Base-by-base conservation (phyloP, 1,140 invertebrate genomes). In the Araneus ventricosus region DNA sequence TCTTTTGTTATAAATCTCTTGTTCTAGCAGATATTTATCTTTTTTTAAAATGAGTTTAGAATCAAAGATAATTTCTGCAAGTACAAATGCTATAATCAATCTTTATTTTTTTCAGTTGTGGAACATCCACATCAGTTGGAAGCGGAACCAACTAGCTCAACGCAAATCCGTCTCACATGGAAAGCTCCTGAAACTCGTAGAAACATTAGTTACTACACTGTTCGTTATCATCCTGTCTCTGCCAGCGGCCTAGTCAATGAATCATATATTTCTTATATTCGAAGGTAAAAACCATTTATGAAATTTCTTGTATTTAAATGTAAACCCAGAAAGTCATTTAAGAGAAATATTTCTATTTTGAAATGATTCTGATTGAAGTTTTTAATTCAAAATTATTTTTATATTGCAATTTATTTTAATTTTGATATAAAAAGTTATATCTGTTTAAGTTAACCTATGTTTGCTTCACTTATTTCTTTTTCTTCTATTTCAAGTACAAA, bases 161-260 rank as follows among this genome's bases (percentile, higher is more conserved):
- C 94, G 92, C 95, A 95, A 5, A 96, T 96, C 93, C 95, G 95
- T 92, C 94, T 96, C 45, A 95, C 95, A 4, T 96, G 96, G 96
- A 94, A 94, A 57, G 90, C 95, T 5, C 94, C 94, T n/a, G 88
- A 94, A 88, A 93, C 93, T n/a, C 52, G 91, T n/a, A 94, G 94
- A 87, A 94, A 94, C 87, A 94, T 95, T 30, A 95, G 94, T 93
- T 95, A 95, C 79, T 96, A 95, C 91, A 95, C 96, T 95, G 94
- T 96, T 70, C 96, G 96, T 93, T 96, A 96, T 95, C 94, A 95
- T 90, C 92, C 95, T 17, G 95, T 96, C 57, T 95, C 95, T 89
- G 92, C 93, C 27, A 92, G 57, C 39, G 89, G 93, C 70, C 39
- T 93, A 57, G 70, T 93, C 20, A 94, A 95, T 89, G 93, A 94